Base-by-base conservation (phyloP, 2,797 vertebrate species). In the Hephaestus fuliginosus region DNA sequence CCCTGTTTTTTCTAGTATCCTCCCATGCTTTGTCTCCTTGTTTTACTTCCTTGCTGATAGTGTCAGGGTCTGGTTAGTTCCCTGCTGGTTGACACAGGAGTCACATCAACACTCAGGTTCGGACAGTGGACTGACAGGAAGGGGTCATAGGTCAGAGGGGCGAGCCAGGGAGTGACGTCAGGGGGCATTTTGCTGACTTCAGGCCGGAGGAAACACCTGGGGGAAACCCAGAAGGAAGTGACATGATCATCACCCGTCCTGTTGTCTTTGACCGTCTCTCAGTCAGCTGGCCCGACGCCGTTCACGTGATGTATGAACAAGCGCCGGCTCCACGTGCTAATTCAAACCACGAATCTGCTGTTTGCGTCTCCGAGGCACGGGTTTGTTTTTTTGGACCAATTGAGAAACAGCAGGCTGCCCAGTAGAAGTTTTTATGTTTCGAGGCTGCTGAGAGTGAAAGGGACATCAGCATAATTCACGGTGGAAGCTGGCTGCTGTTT, bases 181-280 rank as follows among this genome's bases (percentile, higher is more conserved):
- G 82, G 44, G 75, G 75, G 6, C 20, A 17, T 65, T 52, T 52
- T 85, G 81, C 87, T 79, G 86, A 91, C 83, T 71, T 46, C 33
- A 48, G 62, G 70, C 39, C 43, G 43, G 76, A 94, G 95, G 96
- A 96, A 96, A 89, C 95, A 95, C 88, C 94, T 93, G 95, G 75
- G 81, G 90, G 89, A 92, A 91, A 67, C 53, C 55, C 53, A 76
- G 44, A 39, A 73, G 81, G 86, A 91, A 90, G 82, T 80, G 86
- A 86, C 58, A 33, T 63, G 53, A 71, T 56, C 69, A 66, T 28
- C 51, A 48, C 51, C 80, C 75, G 67, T 78, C 55, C 72, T 76
- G 78, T 68, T 74, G 58, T 74, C 70, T 78, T 18, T 55, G 46
- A 56, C 74, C 57, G 13, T 79, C 76, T 78, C 41, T 78, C 44